Conservation (phyloP, 92 coral and sea anemone species). For the Umimayanthus kanabou region DNA sequence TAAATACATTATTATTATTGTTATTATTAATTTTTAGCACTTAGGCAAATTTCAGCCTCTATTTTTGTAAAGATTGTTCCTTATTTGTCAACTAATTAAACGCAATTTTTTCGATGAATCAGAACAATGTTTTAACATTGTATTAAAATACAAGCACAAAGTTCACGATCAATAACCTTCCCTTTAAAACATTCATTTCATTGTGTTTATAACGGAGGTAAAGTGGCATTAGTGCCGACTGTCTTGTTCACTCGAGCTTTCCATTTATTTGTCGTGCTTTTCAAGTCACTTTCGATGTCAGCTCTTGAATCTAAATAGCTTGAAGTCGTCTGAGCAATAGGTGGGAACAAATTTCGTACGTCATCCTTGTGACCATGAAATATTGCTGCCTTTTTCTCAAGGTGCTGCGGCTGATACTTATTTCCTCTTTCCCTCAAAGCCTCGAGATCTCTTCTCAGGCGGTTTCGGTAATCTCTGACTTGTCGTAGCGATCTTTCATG, state of each 20-base stretch:
- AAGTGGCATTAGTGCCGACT: not conserved
- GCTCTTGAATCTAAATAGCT: not conserved
- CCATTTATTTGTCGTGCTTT: not conserved
- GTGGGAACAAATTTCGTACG: not conserved
- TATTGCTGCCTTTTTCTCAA: not conserved
- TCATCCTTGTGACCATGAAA: not conserved
- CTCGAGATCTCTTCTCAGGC: conserved; percentile 18
- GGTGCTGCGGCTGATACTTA: not conserved
- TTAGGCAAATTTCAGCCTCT: too few species aligned
- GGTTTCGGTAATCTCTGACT: not conserved
- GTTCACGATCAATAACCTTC: too few species aligned
- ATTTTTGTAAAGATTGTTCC: too few species aligned
- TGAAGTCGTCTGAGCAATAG: not conserved
- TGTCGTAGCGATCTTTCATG: not conserved
- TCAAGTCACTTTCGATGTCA: not conserved
- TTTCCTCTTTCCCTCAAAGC: not conserved
- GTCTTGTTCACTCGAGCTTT: not conserved
- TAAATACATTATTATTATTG: too few species aligned
- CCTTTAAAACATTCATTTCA: not conserved
- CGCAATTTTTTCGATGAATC: too few species aligned
- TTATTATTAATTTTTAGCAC: too few species aligned
- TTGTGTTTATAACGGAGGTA: not conserved
- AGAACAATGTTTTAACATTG: too few species aligned
- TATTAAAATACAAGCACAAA: too few species aligned
- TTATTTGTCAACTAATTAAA: too few species aligned